Conservation (phyloP, 2,888 invertebrate species). For the Cheilosia grossa region DNA sequence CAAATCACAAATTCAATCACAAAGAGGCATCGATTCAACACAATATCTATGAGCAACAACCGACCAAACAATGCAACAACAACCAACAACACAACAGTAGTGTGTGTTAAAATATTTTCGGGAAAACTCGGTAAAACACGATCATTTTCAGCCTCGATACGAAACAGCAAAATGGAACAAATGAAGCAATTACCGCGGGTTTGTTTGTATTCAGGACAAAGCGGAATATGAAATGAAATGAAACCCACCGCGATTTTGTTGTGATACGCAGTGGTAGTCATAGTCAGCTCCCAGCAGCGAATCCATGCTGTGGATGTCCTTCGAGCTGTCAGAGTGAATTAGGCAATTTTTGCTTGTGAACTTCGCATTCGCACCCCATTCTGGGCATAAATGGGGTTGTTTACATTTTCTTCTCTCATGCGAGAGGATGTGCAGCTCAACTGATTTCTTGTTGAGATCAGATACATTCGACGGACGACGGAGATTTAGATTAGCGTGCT, state of each 20-base stretch:
- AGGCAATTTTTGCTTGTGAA: constrained; percentile 47
- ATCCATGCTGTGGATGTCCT: constrained; percentile 56
- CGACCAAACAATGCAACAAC: constrained; percentile 8
- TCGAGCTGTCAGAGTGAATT: constrained; percentile 66
- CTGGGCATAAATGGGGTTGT: constrained; percentile 33
- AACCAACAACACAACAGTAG: not conserved
- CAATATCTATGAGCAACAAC: constrained; percentile 12
- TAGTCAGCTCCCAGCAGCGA: constrained; percentile 30
- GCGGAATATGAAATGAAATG: not conserved
- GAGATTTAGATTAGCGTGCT: constrained; percentile 28
- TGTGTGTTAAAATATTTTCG: constrained; percentile 5
- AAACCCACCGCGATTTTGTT: constrained; percentile 3
- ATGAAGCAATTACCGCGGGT: constrained; percentile 64
- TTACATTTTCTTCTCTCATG: not conserved
- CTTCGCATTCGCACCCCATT: constrained; percentile 50
- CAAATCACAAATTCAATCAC: constrained; percentile 58
- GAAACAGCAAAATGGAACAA: constrained; percentile 16
- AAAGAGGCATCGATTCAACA: constrained; percentile 53
- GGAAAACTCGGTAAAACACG: constrained; percentile 35
- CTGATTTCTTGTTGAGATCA: constrained; percentile 26
- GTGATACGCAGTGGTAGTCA: not conserved
- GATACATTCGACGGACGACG: not conserved
- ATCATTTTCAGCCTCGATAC: constrained; percentile 53
- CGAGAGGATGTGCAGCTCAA: constrained; percentile 20
- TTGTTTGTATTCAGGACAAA: constrained; percentile 27